phyloP scores from a whole-genome alignment of 2,888 invertebrate species.

The Pherbina coryleti region DNA sequence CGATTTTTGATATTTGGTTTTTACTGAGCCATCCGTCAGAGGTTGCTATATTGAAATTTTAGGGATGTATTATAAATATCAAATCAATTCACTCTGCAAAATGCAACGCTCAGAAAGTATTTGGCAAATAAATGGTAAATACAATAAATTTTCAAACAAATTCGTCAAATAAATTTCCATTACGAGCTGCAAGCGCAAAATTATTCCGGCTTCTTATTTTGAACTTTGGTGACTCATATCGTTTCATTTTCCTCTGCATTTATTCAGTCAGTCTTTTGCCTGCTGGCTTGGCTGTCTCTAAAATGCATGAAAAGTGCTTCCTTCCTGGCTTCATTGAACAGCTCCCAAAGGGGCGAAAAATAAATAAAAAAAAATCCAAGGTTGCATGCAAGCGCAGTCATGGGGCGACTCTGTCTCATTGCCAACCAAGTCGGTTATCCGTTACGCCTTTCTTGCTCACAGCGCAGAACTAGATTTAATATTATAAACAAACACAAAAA shows the following conservation, averaged over 20 bases:
- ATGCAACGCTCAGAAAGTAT: too few species aligned
- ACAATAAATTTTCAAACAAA: too few species aligned
- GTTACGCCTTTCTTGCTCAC: too few species aligned
- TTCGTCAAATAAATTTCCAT: background rate
- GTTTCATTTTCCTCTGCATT: background rate
- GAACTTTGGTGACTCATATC: background rate
- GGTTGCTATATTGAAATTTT: too few species aligned
- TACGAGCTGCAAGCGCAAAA: background rate
- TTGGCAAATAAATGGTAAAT: too few species aligned
- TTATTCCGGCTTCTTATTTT: background rate
- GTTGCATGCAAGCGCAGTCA: constrained; percentile 22
- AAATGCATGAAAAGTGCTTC: constrained; percentile 19
- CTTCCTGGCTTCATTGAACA: background rate
- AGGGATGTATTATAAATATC: too few species aligned
- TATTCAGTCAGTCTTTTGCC: background rate
- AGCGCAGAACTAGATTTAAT: too few species aligned
- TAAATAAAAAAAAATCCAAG: background rate
- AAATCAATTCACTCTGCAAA: too few species aligned
- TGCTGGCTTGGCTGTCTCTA: background rate
- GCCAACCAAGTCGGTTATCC: background rate
- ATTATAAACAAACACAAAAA: too few species aligned
- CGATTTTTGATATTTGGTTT: too few species aligned
- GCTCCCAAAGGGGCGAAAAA: background rate
- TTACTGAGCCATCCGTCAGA: too few species aligned
- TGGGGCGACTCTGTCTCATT: background rate